Conservation (phyloP, 1,140 invertebrate species). For the Polypedilum vanderplanki region DNA sequence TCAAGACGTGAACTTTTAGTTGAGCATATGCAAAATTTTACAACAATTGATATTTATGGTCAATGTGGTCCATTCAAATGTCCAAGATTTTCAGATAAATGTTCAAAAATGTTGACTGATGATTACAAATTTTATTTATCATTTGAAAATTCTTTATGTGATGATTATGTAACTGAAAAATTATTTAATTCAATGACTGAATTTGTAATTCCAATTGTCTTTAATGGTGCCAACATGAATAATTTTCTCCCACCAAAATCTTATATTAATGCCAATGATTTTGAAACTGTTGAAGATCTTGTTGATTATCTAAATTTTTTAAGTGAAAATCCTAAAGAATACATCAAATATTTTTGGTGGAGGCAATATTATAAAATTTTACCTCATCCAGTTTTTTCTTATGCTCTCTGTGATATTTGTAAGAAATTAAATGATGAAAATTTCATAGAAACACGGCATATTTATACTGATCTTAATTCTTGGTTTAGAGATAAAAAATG, state of each 20-base stretch:
- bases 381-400: not conserved
- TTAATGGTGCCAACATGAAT: conserved; percentile 50
- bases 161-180: conserved; percentile 60
- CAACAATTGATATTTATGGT: conserved; percentile 61
- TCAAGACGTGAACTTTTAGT: conserved; percentile 52
- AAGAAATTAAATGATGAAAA: not conserved
- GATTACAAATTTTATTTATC: conserved; percentile 61
- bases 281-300: conserved; percentile 46
- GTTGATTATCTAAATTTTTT: conserved; percentile 48
- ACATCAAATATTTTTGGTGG: conserved; percentile 50
- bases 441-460: not conserved
- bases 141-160: conserved; percentile 57
- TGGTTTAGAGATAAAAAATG: not conserved
- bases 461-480: not conserved
- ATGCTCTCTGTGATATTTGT: not conserved
- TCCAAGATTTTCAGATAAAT: conserved; percentile 38
- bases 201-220: conserved; percentile 50
- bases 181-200: conserved; percentile 47
- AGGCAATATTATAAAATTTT: conserved; percentile 36
- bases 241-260: conserved; percentile 50
- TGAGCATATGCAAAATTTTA: conserved; percentile 48
- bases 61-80: conserved; percentile 49
- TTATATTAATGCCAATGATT: conserved; percentile 54
- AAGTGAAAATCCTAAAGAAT: conserved; percentile 42
- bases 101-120: conserved; percentile 43